A percentile compares a stretch with the other conserved stretches of the same genome.
These are phyloP conservation scores for Falco cherrug DNA, from an alignment of 2,797 vertebrate genomes.

Conservation along the genomic window DNA sequence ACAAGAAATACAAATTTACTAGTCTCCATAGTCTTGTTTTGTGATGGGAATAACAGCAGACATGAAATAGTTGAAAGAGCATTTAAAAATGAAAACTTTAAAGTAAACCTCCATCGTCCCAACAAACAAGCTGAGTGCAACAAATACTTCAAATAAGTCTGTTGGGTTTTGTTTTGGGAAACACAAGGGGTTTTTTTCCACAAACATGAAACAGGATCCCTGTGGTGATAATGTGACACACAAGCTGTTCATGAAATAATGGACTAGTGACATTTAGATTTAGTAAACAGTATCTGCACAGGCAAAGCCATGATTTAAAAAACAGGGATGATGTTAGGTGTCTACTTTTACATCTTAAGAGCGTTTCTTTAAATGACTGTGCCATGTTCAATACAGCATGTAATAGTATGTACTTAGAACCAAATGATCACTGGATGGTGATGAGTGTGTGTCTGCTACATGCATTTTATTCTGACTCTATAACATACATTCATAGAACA, in stretches of 20 bases:
- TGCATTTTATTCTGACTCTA: slow-evolving; percentile 63
- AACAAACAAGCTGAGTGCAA: slow-evolving; percentile 16
- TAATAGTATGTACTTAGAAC: slow-evolving; percentile 66
- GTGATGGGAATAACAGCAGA: background rate
- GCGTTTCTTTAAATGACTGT: slow-evolving; percentile 44
- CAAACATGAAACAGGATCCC: background rate
- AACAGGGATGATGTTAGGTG: background rate
- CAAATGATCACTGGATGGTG: slow-evolving; percentile 53
- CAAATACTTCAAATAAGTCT: background rate
- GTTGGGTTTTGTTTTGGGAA: background rate
- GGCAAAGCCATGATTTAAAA: slow-evolving; percentile 45
- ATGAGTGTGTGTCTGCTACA: slow-evolving; percentile 55
- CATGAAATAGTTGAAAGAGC: background rate
- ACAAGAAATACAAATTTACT: slow-evolving; percentile 32
- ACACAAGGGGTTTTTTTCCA: background rate
- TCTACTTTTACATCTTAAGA: slow-evolving; percentile 1
- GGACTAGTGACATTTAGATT: slow-evolving; percentile 37
- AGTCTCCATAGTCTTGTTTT: background rate
- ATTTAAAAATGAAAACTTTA: slow-evolving; percentile 6
- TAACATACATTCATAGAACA: slow-evolving; percentile 69
- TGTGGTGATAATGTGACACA: slow-evolving; percentile 22
- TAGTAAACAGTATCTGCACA: slow-evolving; percentile 41
- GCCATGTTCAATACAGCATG: slow-evolving; percentile 40
- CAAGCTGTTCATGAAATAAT: slow-evolving; percentile 31
- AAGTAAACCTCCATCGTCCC: slow-evolving; percentile 15